These are phyloP conservation scores for Gryon sp. DNA, from an alignment of 1,140 invertebrate species.

Conservation along the genomic window DNA sequence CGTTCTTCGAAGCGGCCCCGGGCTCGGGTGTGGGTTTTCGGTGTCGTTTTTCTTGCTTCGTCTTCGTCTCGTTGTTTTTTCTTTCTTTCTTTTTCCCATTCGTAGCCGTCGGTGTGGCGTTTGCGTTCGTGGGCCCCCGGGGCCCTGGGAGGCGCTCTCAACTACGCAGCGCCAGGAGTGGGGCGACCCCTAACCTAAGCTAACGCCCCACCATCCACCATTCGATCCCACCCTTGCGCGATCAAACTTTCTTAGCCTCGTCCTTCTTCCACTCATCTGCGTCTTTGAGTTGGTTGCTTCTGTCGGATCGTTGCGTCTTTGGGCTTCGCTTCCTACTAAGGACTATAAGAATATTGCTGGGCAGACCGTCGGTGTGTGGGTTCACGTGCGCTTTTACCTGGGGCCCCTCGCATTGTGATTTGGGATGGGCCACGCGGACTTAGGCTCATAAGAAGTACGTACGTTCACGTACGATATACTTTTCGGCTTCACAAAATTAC, in stretches of 20 bases:
- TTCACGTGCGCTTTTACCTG: slow-evolving; percentile 27
- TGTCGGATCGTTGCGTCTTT: slow-evolving; percentile 2
- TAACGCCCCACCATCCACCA: slow-evolving; percentile 68
- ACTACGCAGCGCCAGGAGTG: slow-evolving; percentile 57
- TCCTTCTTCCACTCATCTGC: not conserved
- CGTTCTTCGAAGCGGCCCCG: slow-evolving; percentile 70
- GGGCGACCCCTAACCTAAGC: slow-evolving; percentile 72
- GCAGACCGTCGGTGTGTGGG: slow-evolving; percentile 38
- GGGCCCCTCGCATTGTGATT: slow-evolving; percentile 30
- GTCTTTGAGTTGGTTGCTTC: slow-evolving; percentile 2
- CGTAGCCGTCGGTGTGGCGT: slow-evolving; percentile 71
- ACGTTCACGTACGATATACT: not conserved
- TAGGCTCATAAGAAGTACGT: not conserved
- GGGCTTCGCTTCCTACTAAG: slow-evolving; percentile 57
- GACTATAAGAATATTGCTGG: slow-evolving; percentile 60
- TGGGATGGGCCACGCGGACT: slow-evolving; percentile 21
- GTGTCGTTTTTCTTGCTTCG: slow-evolving; percentile 70
- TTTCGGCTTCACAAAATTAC: slow-evolving; percentile 21
- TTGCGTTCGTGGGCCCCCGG: slow-evolving; percentile 71
- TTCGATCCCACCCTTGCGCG: slow-evolving; percentile 27
- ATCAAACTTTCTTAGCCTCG: not conserved
- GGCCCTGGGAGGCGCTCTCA: slow-evolving; percentile 73
- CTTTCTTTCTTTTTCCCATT: slow-evolving; percentile 59
- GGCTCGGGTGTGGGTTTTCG: slow-evolving; percentile 76
- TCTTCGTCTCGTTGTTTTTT: slow-evolving; percentile 42